These are phyloP conservation scores for Dinoponera quadriceps DNA, from an alignment of 1,140 invertebrate genomes.

Conservation along the genomic window DNA sequence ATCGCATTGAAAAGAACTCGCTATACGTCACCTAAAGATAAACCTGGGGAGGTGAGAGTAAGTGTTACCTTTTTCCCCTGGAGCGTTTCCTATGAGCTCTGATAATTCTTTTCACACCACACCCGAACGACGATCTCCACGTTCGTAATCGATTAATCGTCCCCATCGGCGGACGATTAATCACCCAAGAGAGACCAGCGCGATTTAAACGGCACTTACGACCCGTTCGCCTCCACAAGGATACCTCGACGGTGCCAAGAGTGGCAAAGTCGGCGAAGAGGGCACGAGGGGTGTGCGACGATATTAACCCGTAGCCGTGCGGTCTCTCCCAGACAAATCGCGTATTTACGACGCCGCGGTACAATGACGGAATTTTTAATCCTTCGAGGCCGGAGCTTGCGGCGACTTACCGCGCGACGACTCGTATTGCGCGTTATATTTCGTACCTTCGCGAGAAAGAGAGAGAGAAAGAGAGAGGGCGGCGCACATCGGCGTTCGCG, in stretches of 20 bases:
- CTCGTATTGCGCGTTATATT: conserved; percentile 72
- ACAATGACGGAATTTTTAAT: conserved; percentile 83
- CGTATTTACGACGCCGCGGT: conserved; percentile 80
- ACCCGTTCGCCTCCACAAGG: neutral
- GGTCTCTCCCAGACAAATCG: conserved; percentile 81
- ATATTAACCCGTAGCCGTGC: conserved; percentile 76
- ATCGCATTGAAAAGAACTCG: too few relatives aligned
- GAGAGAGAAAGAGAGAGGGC: too few relatives aligned
- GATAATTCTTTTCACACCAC: too few relatives aligned
- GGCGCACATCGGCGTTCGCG: conserved; percentile 43
- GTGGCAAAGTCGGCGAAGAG: conserved; percentile 16
- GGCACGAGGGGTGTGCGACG: conserved; percentile 22
- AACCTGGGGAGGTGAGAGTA: too few relatives aligned
- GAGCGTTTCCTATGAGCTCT: too few relatives aligned
- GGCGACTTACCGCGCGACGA: conserved; percentile 53
- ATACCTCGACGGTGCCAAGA: neutral
- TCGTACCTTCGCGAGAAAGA: conserved; percentile 35
- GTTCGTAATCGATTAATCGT: too few relatives aligned
- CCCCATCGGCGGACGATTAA: conserved; percentile 73
- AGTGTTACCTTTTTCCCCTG: too few relatives aligned
- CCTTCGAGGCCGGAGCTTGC: conserved; percentile 68
- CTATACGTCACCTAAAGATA: too few relatives aligned
- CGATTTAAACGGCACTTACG: conserved; percentile 75
- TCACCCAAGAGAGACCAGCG: conserved; percentile 71
- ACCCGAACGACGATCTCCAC: neutral